Base-by-base conservation (phyloP, 2,888 invertebrate species). In the Macrophya alboannulata region DNA sequence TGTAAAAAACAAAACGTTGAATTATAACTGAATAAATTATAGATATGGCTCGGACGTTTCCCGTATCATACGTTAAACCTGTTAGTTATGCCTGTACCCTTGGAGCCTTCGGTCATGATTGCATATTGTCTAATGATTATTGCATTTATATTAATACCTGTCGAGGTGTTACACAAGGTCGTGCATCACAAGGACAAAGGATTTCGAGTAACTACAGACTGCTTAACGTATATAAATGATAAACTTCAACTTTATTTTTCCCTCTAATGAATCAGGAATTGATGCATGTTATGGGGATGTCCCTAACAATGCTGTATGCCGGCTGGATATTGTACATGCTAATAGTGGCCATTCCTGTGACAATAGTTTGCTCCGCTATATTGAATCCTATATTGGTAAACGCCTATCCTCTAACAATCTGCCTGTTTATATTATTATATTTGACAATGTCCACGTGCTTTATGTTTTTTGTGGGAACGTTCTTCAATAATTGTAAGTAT, bases 121-220 rank as follows among this genome's bases (percentile, higher is more conserved):
- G 88, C 88, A 71, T 88, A 89, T 85, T 89, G 88, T 10, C 84
- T 88, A 45, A 87, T 86, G n/a, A 81, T 88, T 9, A 25, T 88
- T 1, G 86, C 88, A 31, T 88, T 88, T 55, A 45, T 88, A 12
- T 77, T 88, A 3, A 71, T 86, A 74, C 87, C 89, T 17, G 62
- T 82, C n/a, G 65, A 85, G 6, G 87, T 87, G 4, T 77, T 89
- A 84, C 76, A 71, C 48, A 88, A 87, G 68, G 81, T 85, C 1
- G 86, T 89, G 25, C 87, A 87, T n/a, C 88, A 89, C 43, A 88
- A 88, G 71, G 59, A 87, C 74, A 88, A 87, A 62, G 89, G 89
- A 51, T 89, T 89, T 31, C 87, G 87, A 77, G 89, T 89, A 65
- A 89, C 21, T 77, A 40, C 10, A 74, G 2, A 8, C 21, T 21